phyloP scores from a whole-genome alignment of 1,140 invertebrate species.

The Trachymyrmex cornetzi region DNA sequence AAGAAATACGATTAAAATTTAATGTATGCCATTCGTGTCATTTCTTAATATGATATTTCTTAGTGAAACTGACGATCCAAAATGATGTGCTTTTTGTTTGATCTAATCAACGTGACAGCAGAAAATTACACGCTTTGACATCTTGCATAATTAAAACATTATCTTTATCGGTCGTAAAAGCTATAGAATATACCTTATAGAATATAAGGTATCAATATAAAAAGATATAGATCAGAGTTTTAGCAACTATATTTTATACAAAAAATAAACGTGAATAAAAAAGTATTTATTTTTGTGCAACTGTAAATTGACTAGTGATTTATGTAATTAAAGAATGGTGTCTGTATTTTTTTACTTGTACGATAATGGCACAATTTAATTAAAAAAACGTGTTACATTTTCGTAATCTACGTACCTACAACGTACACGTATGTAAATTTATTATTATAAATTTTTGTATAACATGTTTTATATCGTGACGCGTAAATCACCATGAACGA shows the following conservation, averaged over 20 bases:
- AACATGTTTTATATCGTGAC: constrained; percentile 5
- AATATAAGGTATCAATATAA: background rate
- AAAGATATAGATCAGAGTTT: background rate
- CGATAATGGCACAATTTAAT: background rate
- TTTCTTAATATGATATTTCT: background rate
- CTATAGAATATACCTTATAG: background rate
- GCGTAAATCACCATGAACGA: background rate
- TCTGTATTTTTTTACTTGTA: background rate
- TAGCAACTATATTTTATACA: background rate
- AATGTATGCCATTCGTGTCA: constrained; percentile 11
- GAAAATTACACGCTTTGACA: constrained; percentile 44
- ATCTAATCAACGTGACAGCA: constrained; percentile 46
- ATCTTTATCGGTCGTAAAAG: background rate
- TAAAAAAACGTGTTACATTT: background rate
- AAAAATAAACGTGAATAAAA: background rate
- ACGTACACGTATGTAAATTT: background rate
- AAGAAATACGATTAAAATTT: constrained; percentile 26
- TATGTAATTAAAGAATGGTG: background rate
- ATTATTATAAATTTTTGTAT: background rate
- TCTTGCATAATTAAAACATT: constrained; percentile 6
- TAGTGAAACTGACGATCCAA: constrained; percentile 16
- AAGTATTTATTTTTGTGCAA: background rate
- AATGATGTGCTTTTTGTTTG: constrained; percentile 28
- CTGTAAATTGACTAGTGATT: background rate
- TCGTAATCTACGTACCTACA: background rate